phyloP scores from a whole-genome alignment of 2,797 vertebrate species.

The Mus caroli region DNA sequence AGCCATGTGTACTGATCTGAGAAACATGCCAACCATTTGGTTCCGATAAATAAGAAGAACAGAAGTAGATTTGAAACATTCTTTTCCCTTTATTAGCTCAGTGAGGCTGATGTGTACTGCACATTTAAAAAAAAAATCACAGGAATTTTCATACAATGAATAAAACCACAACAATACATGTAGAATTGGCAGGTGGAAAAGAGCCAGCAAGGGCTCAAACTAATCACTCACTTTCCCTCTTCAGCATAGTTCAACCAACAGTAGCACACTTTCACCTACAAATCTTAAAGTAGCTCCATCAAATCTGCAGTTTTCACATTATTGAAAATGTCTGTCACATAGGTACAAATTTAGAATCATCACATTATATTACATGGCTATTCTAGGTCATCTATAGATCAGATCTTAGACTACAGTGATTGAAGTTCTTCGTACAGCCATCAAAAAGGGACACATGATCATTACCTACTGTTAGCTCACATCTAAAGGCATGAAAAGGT shows the following conservation, averaged over 20 bases:
- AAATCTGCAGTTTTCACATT: constrained; percentile 94
- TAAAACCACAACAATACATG: constrained; percentile 98
- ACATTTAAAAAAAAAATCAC: constrained; percentile 98
- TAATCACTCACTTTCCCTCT: constrained; percentile 89
- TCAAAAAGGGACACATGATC: constrained; percentile 95
- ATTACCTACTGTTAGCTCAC: constrained; percentile 93
- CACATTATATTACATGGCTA: constrained; percentile 98
- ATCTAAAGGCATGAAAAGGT: constrained; percentile 92
- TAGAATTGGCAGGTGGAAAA: constrained; percentile 95
- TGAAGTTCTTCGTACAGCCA: constrained; percentile 97
- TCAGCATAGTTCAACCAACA: constrained; percentile 94
- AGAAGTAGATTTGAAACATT: constrained; percentile 94
- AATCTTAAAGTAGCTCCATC: constrained; percentile 95
- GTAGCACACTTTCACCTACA: constrained; percentile 93
- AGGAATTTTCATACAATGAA: constrained; percentile 97
- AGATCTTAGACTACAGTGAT: constrained; percentile 94
- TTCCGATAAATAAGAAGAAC: constrained; percentile 88
- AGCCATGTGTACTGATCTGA: constrained; percentile 7
- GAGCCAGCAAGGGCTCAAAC: constrained; percentile 93
- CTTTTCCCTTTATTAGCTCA: constrained; percentile 99
- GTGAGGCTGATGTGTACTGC: constrained; percentile 99
- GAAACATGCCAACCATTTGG: constrained; percentile 49
- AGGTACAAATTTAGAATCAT: constrained; percentile 95
- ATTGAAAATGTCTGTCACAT: constrained; percentile 95
- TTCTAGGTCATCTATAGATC: constrained; percentile 99